These are phyloP conservation scores for Rutilus rutilus DNA, from an alignment of 2,113 vertebrate genomes.

Conservation along the genomic window DNA sequence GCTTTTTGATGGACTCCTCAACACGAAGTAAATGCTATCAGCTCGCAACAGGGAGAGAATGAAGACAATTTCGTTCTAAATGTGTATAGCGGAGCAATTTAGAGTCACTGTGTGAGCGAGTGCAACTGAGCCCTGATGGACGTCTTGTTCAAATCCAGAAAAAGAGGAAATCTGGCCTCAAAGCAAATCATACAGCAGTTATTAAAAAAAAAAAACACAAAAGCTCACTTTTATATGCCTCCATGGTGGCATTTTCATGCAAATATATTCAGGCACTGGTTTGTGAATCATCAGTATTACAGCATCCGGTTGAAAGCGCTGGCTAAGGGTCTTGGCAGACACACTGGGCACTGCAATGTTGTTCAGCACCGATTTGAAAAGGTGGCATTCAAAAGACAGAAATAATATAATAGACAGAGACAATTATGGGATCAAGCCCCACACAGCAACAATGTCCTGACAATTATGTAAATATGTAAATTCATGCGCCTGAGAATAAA, in stretches of 20 bases:
- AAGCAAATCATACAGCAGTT: neutral
- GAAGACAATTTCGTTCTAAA: neutral
- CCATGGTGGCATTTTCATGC: neutral
- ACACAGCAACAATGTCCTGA: slow-evolving; percentile 2
- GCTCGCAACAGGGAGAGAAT: neutral
- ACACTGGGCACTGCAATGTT: neutral
- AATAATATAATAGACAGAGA: neutral
- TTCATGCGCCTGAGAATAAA: neutral
- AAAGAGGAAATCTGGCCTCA: neutral
- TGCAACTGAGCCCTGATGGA: neutral
- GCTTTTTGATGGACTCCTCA: neutral
- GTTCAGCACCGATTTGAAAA: too few relatives aligned
- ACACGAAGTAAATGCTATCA: neutral
- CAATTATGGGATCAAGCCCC: slow-evolving; percentile 1
- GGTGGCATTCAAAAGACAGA: neutral
- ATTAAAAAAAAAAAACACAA: neutral
- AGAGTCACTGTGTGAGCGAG: neutral
- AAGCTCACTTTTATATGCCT: neutral
- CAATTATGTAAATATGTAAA: slow-evolving; percentile 16
- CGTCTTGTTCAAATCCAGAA: neutral
- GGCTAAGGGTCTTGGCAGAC: neutral
- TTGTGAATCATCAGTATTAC: slow-evolving; percentile 11
- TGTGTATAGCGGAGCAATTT: neutral
- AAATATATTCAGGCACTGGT: slow-evolving; percentile 5
- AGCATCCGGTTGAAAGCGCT: neutral